These are phyloP conservation scores for Drosophila eugracilis DNA, from an alignment of 1,140 invertebrate species.

Conservation along the genomic window DNA sequence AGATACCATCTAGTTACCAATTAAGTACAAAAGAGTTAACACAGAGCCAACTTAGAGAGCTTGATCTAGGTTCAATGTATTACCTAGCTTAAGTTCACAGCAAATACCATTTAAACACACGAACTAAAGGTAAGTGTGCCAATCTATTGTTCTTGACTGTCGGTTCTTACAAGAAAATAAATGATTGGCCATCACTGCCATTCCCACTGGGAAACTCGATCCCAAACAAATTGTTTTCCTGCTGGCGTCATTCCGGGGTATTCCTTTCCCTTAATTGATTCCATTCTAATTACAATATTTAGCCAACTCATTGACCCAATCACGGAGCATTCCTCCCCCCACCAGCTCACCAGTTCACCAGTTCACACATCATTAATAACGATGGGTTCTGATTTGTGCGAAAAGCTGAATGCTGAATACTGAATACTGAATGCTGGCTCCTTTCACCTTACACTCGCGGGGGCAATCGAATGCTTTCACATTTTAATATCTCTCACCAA, in stretches of 20 bases:
- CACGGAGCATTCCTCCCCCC: slow-evolving; percentile 5
- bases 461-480: slow-evolving; percentile 38
- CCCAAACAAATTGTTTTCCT: slow-evolving; percentile 28
- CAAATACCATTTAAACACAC: slow-evolving; percentile 3
- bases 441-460: slow-evolving; percentile 36
- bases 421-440: no score
- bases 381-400: slow-evolving; percentile 22
- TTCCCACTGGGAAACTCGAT: slow-evolving; percentile 10
- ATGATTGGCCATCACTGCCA: slow-evolving; percentile 1
- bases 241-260: slow-evolving; percentile 27
- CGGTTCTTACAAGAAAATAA: slow-evolving; percentile 11
- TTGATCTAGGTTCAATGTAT: neutral
- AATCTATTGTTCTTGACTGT: slow-evolving; percentile 8
- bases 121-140: slow-evolving; percentile 9
- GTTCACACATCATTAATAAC: slow-evolving; percentile 47
- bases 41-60: neutral
- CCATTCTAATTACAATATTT: slow-evolving; percentile 50
- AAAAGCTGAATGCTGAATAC: no score
- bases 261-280: slow-evolving; percentile 39
- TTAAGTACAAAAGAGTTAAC: neutral
- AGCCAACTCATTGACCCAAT: slow-evolving; percentile 47
- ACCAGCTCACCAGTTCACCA: slow-evolving; percentile 4
- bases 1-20: neutral
- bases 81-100: neutral
- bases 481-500: slow-evolving; percentile 43